phyloP scores from a whole-genome alignment of 2,113 vertebrate genomes.

The Heterotis niloticus region DNA sequence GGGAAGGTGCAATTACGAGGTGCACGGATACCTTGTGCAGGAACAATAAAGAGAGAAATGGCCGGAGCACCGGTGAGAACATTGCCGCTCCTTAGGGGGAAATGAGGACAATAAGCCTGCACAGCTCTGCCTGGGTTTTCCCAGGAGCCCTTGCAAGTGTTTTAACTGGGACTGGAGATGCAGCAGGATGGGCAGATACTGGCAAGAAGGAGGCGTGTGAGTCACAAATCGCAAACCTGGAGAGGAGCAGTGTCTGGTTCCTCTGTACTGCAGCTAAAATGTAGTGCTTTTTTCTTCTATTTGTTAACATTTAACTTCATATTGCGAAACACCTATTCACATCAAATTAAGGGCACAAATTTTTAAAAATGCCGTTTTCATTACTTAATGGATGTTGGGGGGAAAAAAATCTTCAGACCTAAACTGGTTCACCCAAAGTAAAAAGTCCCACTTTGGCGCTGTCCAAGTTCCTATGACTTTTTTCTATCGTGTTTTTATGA shows the following conservation, averaged over 20 bases:
- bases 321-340: not conserved
- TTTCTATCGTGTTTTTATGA: too few species aligned
- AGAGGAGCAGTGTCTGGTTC: not conserved
- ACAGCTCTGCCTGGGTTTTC: constrained; percentile 14
- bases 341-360: not conserved
- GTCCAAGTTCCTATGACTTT: too few species aligned
- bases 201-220: not conserved
- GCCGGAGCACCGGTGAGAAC: not conserved
- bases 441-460: too few species aligned
- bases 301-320: too few species aligned
- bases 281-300: not conserved
- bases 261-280: too few species aligned
- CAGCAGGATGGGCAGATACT: constrained; percentile 10
- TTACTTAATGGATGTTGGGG: too few species aligned
- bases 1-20: constrained; percentile 18
- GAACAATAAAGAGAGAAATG: constrained; percentile 18
- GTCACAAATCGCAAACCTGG: not conserved
- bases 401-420: too few species aligned
- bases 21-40: constrained; percentile 3
- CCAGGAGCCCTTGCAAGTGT: constrained; percentile 15
- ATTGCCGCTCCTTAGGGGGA: constrained; percentile 7
- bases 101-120: not conserved
- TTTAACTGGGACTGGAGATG: constrained; percentile 13
- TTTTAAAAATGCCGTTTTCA: too few species aligned
- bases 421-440: too few species aligned